phyloP scores from a whole-genome alignment of 2,113 vertebrate genomes.

The Scomber japonicus region DNA sequence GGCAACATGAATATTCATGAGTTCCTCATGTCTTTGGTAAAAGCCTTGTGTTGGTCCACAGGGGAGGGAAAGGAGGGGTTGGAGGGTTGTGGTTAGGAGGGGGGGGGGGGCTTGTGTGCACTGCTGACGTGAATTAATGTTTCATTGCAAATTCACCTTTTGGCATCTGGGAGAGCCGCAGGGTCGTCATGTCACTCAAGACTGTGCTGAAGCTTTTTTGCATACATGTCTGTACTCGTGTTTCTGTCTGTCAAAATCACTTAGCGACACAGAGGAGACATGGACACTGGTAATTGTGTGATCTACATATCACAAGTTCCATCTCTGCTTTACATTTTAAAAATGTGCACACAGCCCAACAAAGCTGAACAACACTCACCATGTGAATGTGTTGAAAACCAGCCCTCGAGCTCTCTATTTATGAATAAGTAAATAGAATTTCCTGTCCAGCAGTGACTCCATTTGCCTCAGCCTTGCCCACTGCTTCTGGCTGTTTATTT shows the following conservation, averaged over 20 bases:
- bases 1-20: constrained; percentile 70
- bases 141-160: constrained; percentile 41
- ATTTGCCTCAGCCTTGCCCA: constrained; percentile 50
- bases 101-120: background rate
- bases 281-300: background rate
- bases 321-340: constrained; percentile 4
- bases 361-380: background rate
- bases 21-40: constrained; percentile 65
- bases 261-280: background rate
- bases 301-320: background rate
- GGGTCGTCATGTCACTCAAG: constrained; percentile 14
- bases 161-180: background rate
- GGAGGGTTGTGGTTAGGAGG: background rate
- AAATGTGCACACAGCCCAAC: constrained; percentile 5
- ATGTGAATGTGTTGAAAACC: constrained; percentile 35
- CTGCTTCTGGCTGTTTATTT: constrained; percentile 22
- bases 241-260: background rate
- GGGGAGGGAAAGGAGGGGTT: constrained; percentile 4
- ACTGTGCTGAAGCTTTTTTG: background rate
- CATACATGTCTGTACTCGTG: background rate
- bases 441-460: constrained; percentile 40
- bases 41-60: constrained; percentile 57
- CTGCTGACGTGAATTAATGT: constrained; percentile 43
- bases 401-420: constrained; percentile 37
- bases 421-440: constrained; percentile 73